Conservation (phyloP, 2,113 vertebrate species). For the Proterorhinus semilunaris region DNA sequence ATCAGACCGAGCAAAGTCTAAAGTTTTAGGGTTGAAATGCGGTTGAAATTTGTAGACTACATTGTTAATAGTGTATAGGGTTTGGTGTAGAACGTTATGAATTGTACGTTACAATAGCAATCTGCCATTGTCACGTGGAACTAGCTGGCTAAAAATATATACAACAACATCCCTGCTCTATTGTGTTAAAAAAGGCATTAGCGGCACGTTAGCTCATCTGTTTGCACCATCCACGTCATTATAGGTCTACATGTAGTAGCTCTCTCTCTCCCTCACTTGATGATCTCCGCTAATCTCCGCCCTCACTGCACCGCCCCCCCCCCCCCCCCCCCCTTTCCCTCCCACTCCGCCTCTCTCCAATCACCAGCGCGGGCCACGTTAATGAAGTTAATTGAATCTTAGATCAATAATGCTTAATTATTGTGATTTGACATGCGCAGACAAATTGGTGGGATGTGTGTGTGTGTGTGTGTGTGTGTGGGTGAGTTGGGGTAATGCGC, state of each 20-base stretch:
- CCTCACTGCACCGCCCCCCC: not conserved
- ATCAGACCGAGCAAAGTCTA: too few relatives aligned
- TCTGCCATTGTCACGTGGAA: too few relatives aligned
- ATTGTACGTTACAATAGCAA: too few relatives aligned
- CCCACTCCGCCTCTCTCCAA: constrained; percentile 46
- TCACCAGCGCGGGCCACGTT: constrained; percentile 84
- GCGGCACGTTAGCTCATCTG: constrained; percentile 43
- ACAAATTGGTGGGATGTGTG: constrained; percentile 85
- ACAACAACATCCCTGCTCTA: too few relatives aligned
- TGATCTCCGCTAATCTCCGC: constrained; percentile 50
- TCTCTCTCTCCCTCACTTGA: constrained; percentile 40
- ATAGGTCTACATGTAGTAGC: not conserved
- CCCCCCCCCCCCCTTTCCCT: constrained; percentile 15
- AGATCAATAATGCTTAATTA: constrained; percentile 99
- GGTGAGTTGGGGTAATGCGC: constrained; percentile 54
- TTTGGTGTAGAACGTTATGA: too few relatives aligned
- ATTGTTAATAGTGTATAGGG: too few relatives aligned
- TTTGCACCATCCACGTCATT: constrained; percentile 33
- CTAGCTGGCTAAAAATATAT: too few relatives aligned
- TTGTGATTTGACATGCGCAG: constrained; percentile 97
- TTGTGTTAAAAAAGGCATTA: constrained; percentile 25
- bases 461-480: constrained; percentile 73
- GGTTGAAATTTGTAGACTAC: too few relatives aligned
- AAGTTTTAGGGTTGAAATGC: too few relatives aligned
- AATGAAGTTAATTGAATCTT: constrained; percentile 99